Conservation (phyloP, 2,113 vertebrate species). For the Panthera tigris region DNA sequence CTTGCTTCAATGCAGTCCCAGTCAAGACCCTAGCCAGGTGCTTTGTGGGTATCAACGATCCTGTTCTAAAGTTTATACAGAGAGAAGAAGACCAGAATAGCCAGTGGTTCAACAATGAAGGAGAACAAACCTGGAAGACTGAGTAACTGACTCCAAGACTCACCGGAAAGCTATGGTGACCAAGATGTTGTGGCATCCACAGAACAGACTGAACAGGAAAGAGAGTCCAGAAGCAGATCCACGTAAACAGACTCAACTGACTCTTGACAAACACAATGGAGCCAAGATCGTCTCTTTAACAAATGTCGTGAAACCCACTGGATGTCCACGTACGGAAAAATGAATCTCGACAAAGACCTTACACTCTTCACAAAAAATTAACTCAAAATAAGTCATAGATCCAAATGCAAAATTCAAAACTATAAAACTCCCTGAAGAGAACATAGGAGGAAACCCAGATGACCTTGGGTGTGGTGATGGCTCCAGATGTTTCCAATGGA, state of each 20-base stretch:
- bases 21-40: background rate
- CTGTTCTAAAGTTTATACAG: background rate
- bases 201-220: background rate
- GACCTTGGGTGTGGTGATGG: background rate
- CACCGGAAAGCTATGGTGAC: rapidly evolving
- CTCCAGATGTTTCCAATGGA: background rate
- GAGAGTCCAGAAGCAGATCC: background rate
- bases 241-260: background rate
- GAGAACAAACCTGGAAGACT: no score
- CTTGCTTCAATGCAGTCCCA: background rate
- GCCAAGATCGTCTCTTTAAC: background rate
- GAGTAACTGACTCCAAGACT: rapidly evolving
- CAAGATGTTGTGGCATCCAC: rapidly evolving
- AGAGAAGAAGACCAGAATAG: no score
- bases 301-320: rapidly evolving
- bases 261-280: background rate
- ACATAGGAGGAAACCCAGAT: background rate
- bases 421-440: background rate
- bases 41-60: background rate
- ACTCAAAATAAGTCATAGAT: background rate
- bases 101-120: rapidly evolving
- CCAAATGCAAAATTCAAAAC: background rate
- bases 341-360: background rate
- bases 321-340: background rate
- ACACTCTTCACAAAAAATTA: background rate